A percentile compares a stretch with the other conserved stretches of the same genome.
phyloP scores from a whole-genome alignment of 2,113 vertebrate genomes.

The Mustela nigripes region DNA sequence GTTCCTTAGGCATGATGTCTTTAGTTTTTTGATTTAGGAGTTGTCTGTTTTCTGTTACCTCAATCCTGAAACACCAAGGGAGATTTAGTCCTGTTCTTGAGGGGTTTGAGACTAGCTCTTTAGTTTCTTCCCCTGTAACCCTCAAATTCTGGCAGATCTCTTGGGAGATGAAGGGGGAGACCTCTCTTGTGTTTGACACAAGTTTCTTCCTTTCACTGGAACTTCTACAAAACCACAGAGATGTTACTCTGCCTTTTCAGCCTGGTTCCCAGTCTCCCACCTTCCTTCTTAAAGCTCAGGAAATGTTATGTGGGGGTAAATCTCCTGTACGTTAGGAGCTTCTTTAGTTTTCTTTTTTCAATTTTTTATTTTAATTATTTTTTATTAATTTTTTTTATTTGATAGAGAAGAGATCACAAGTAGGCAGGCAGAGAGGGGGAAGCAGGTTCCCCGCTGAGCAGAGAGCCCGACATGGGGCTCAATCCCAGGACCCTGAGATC shows the following conservation, averaged over 20 bases:
- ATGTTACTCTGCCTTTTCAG: background rate
- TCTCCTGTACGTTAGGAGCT: background rate
- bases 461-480: no score
- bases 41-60: slow-evolving; percentile 17
- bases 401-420: no score
- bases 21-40: slow-evolving; percentile 38
- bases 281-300: slow-evolving; percentile 4
- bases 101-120: slow-evolving; percentile 13
- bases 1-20: background rate
- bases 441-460: no score
- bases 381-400: no score
- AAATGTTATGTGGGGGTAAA: background rate
- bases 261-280: background rate
- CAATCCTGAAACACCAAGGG: background rate
- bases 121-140: background rate
- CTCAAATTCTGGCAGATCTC: background rate
- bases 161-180: background rate
- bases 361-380: no score
- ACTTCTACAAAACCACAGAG: background rate
- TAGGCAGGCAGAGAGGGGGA: no score
- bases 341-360: background rate
- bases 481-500: no score
- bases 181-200: background rate
- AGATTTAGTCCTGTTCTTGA: background rate
- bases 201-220: background rate